Evolutionary conservation across 2,113 vertebrate genomes (phyloP).

Genomic region (Amblyopsis rosae): DNA sequence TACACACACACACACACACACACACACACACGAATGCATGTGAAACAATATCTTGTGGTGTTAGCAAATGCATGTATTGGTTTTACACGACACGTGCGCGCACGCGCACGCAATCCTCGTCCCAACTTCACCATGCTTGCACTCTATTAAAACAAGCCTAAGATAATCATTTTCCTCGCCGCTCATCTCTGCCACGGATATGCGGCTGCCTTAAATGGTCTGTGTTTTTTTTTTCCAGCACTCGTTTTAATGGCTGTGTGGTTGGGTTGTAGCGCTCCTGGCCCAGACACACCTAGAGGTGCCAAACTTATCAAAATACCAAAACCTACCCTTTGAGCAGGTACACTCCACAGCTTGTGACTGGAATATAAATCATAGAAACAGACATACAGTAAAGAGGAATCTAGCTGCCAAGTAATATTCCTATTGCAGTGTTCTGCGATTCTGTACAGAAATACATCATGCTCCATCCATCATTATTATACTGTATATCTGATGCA

Average conservation of each 20-base stretch:
- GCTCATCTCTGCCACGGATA: slow-evolving; percentile 14
- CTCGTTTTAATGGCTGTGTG: slow-evolving; percentile 16
- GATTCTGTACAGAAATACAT: no score
- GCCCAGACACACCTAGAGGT: slow-evolving; percentile 61
- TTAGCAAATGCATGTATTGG: background rate
- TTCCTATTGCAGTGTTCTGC: no score
- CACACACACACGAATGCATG: background rate
- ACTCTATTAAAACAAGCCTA: background rate
- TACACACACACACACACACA: slow-evolving; percentile 68
- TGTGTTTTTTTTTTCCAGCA: slow-evolving; percentile 12
- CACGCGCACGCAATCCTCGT: slow-evolving; percentile 26
- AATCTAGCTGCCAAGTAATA: slow-evolving; percentile 57
- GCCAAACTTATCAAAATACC: slow-evolving; percentile 62
- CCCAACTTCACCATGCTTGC: slow-evolving; percentile 25
- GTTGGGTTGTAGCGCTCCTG: slow-evolving; percentile 37
- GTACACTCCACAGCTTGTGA: slow-evolving; percentile 62
- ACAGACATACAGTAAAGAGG: slow-evolving; percentile 36
- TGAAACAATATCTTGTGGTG: no score
- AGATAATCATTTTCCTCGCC: no score
- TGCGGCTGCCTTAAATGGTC: slow-evolving; percentile 6
- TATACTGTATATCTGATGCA: no score
- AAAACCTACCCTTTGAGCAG: slow-evolving; percentile 58
- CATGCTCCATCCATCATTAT: no score
- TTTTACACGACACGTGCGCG: slow-evolving; percentile 49
- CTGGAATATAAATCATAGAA: slow-evolving; percentile 65